These are phyloP conservation scores for Pagrus major DNA, from an alignment of 2,113 vertebrate genomes.

Conservation along the genomic window DNA sequence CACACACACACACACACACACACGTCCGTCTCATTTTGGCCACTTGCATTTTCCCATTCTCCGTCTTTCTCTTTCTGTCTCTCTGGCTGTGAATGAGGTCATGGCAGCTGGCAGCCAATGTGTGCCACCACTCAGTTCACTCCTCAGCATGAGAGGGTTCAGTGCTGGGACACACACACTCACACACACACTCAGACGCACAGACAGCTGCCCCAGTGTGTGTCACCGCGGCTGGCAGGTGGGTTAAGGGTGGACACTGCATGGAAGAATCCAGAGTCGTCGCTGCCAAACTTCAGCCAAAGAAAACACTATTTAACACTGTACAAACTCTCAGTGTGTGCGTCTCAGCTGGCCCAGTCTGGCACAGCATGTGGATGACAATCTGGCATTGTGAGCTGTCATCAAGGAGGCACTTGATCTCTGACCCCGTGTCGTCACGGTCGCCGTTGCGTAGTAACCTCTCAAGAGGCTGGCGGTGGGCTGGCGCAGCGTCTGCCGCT, in stretches of 20 bases:
- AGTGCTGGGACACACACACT: conserved; percentile 25
- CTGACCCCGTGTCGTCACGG: conserved; percentile 61
- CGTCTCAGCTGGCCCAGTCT: conserved; percentile 35
- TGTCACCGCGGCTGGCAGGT: conserved; percentile 68
- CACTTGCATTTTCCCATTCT: conserved; percentile 44
- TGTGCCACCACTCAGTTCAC: conserved; percentile 57
- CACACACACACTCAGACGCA: conserved; percentile 12
- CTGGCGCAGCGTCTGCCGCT: conserved; percentile 54
- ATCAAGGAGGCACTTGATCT: conserved; percentile 69
- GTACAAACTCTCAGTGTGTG: conserved; percentile 10
- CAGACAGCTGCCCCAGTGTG: conserved; percentile 60
- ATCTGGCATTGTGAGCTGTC: conserved; percentile 52
- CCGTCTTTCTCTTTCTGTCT: conserved; percentile 29
- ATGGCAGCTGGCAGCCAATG: conserved; percentile 68
- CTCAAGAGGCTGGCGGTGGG: conserved; percentile 53
- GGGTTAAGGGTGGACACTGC: conserved; percentile 53
- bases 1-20: conserved; percentile 2
- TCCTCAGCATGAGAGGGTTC: conserved; percentile 60
- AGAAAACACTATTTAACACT: conserved; percentile 47
- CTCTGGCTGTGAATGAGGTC: conserved; percentile 62
- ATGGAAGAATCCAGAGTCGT: conserved; percentile 58
- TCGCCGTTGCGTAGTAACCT: conserved; percentile 65
- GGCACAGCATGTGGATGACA: conserved; percentile 48
- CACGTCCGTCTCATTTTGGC: conserved; percentile 32
- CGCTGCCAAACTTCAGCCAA: conserved; percentile 38